phyloP scores from a whole-genome alignment of 2,888 invertebrate genomes.

The Pelosia muscerda region DNA sequence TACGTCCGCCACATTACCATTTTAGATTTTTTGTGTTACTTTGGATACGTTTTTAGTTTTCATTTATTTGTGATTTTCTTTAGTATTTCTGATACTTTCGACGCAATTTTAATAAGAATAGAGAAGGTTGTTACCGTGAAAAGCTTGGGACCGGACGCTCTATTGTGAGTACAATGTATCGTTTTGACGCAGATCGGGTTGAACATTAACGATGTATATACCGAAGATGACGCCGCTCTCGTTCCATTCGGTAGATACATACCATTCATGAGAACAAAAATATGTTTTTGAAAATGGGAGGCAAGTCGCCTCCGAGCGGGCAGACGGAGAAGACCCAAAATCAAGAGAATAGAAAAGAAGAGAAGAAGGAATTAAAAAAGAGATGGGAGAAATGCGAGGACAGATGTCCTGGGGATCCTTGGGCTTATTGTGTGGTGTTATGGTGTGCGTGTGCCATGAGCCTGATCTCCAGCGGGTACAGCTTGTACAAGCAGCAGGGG shows the following conservation, averaged over 20 bases:
- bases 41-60: constrained; percentile 31
- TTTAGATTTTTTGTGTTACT: constrained; percentile 28
- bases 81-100: constrained; percentile 35
- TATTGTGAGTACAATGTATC: constrained; percentile 63
- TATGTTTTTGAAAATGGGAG: constrained; percentile 82
- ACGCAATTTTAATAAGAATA: constrained; percentile 47
- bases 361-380: constrained; percentile 67
- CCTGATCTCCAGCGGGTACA: constrained; percentile 87
- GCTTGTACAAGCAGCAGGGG: constrained; percentile 86
- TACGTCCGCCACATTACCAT: constrained; percentile 35
- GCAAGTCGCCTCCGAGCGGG: constrained; percentile 70
- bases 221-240: constrained; percentile 49
- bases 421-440: constrained; percentile 85
- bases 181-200: constrained; percentile 47
- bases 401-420: constrained; percentile 75
- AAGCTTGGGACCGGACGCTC: constrained; percentile 54
- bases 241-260: constrained; percentile 37
- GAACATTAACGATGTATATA: constrained; percentile 44
- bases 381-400: constrained; percentile 76
- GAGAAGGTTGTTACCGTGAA: constrained; percentile 52
- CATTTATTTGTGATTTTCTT: constrained; percentile 47
- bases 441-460: constrained; percentile 90
- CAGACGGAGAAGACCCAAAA: constrained; percentile 57
- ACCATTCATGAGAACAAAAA: constrained; percentile 59
- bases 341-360: constrained; percentile 59